Evolutionary conservation across 2,797 vertebrate species (phyloP).

Genomic region (Siniperca obscura): DNA sequence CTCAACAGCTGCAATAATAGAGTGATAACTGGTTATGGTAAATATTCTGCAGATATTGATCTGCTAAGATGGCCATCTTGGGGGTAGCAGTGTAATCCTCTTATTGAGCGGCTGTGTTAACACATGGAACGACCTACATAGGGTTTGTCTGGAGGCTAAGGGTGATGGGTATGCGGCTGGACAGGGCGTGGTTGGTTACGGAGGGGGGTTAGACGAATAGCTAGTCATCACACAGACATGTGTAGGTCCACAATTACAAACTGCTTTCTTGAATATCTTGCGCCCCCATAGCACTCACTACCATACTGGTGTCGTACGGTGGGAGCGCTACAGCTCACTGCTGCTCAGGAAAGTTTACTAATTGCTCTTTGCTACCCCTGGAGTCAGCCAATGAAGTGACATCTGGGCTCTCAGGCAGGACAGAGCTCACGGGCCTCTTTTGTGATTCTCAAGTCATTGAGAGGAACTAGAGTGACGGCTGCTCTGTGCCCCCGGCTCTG

Average conservation of each 20-base stretch:
- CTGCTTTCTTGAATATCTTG: slow-evolving; percentile 7
- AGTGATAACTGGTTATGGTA: neutral
- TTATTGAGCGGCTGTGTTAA: slow-evolving; percentile 65
- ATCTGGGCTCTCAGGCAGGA: slow-evolving; percentile 44
- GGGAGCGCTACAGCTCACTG: slow-evolving; percentile 1
- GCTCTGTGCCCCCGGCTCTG: slow-evolving; percentile 30
- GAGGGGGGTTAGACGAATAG: slow-evolving; percentile 23
- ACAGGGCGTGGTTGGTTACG: slow-evolving; percentile 31
- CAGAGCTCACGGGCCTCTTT: slow-evolving; percentile 51
- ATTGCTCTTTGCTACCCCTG: slow-evolving; percentile 39
- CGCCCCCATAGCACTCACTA: neutral
- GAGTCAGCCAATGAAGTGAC: slow-evolving; percentile 36
- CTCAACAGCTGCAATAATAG: neutral
- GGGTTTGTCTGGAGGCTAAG: slow-evolving; percentile 65
- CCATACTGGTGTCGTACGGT: neutral
- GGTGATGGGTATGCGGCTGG: slow-evolving; percentile 57
- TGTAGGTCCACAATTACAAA: slow-evolving; percentile 18
- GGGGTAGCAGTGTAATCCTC: slow-evolving; percentile 72
- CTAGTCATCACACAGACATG: slow-evolving; percentile 19
- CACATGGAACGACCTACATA: slow-evolving; percentile 79
- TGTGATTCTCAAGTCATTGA: slow-evolving; percentile 72
- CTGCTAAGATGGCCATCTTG: slow-evolving; percentile 60
- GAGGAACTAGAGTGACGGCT: slow-evolving; percentile 66
- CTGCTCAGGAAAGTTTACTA: slow-evolving; percentile 38
- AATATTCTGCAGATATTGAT: slow-evolving; percentile 59